These are phyloP conservation scores for Drosophila saltans DNA, from an alignment of 1,140 invertebrate genomes.

Conservation along the genomic window DNA sequence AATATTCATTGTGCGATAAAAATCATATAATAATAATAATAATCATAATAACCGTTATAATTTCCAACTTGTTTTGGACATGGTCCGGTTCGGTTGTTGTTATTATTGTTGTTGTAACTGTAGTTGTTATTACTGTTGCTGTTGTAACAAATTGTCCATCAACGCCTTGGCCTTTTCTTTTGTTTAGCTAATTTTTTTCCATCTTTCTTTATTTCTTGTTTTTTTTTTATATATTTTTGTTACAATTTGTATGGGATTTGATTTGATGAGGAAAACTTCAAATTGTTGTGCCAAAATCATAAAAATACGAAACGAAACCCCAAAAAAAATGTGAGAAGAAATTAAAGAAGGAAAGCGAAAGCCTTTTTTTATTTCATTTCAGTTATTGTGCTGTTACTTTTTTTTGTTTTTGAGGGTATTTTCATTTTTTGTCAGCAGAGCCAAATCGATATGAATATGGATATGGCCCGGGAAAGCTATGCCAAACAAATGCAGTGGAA, in stretches of 20 bases:
- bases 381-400: no score
- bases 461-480: neutral
- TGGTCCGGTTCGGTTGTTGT: slow-evolving; percentile 28
- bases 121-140: slow-evolving; percentile 35
- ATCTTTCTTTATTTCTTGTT: slow-evolving; percentile 12
- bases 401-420: neutral
- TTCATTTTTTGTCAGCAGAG: no score
- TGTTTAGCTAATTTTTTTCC: slow-evolving; percentile 18
- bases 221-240: neutral
- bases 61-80: slow-evolving; percentile 53
- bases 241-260: slow-evolving; percentile 27
- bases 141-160: slow-evolving; percentile 74
- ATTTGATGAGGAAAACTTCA: slow-evolving; percentile 3
- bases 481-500: no score
- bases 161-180: slow-evolving; percentile 59
- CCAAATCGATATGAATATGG: neutral
- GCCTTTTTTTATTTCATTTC: neutral
- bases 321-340: slow-evolving; percentile 15
- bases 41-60: slow-evolving; percentile 68
- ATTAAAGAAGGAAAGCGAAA: slow-evolving; percentile 34
- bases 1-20: slow-evolving; percentile 59
- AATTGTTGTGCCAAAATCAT: slow-evolving; percentile 8
- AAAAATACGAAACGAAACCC: neutral
- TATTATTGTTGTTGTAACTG: slow-evolving; percentile 16
- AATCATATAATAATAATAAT: slow-evolving; percentile 62